Evolutionary conservation across 2,113 vertebrate species (phyloP), one percentile per base, ranked within the genome.

Genomic region (Agelaius tricolor): DNA sequence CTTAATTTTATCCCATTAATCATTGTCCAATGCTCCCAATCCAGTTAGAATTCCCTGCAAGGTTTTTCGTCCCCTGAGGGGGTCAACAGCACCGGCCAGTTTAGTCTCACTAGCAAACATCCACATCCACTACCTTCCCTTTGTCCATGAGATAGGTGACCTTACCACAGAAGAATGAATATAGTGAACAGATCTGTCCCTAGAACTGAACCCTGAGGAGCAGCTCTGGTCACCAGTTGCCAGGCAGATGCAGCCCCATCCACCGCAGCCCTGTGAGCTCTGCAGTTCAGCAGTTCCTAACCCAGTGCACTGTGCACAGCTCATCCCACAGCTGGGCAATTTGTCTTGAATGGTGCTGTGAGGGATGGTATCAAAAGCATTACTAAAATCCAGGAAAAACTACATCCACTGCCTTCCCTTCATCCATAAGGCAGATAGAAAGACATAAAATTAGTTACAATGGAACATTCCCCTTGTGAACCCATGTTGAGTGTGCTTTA

Each of bases 251-350:
- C 7, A 30, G 30, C 41, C 10, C 11, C 37, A 33, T 57, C 54
- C 49, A 39, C 24, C 20, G 14, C 11, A 63, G 16, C 13, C 19
- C 46, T 69, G 35, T 37, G 55, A 67, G 30, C 18, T 6, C n/a
- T 86, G 51, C 15, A 0, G 0, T 72, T 76, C 35, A 35, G 59
- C 81, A 41, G 30, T 31, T 72, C 28, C 61, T 63, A 49, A 63
- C 27, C 11, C 52, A 24, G 26, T 1, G 0, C 7, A 26, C 2
- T 0, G 12, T 1, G 0, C 7, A 26, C 2, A 0, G 12, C 30
- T 71, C 44, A 59, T 47, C 15, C 30, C 46, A n/a, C 27, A 49
- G 68, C 17, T 58, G 61, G 19, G 27, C 14, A n/a, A 4, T 31
- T 75, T 55, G 15, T 88, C 33, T 10, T 4, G 21, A 84, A 71